phyloP scores from a whole-genome alignment of 2,888 invertebrate genomes.

The Macaria liturata region DNA sequence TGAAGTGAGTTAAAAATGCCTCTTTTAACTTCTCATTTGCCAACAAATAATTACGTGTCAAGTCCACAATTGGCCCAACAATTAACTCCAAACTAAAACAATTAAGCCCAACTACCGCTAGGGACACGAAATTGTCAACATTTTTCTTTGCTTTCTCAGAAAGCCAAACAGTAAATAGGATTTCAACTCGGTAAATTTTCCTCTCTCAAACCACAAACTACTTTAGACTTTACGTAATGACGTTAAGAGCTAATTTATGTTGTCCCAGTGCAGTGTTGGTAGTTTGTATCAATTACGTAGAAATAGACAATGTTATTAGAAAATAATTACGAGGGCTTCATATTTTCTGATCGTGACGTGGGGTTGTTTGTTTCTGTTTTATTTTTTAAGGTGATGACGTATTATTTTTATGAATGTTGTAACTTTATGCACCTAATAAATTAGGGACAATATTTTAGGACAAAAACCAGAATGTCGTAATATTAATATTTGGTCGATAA shows the following conservation, averaged over 20 bases:
- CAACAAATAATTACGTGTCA: conserved; percentile 2
- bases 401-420: too few relatives aligned
- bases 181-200: conserved; percentile 20
- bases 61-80: conserved; percentile 9
- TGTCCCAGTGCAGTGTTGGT: conserved; percentile 6
- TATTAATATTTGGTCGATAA: too few relatives aligned
- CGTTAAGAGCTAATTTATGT: background rate
- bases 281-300: conserved; percentile 14
- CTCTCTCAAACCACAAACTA: background rate
- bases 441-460: too few relatives aligned
- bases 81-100: conserved; percentile 19
- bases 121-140: conserved; percentile 25
- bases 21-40: too few relatives aligned
- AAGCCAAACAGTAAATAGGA: conserved; percentile 24
- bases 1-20: too few relatives aligned
- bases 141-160: conserved; percentile 29
- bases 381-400: too few relatives aligned
- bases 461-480: too few relatives aligned
- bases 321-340: conserved; percentile 7
- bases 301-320: conserved; percentile 11
- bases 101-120: conserved; percentile 15
- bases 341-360: background rate
- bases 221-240: conserved; percentile 1
- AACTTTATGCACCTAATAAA: too few relatives aligned
- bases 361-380: background rate